phyloP scores from a whole-genome alignment of 2,113 vertebrate genomes.

The Apeltes quadracus region DNA sequence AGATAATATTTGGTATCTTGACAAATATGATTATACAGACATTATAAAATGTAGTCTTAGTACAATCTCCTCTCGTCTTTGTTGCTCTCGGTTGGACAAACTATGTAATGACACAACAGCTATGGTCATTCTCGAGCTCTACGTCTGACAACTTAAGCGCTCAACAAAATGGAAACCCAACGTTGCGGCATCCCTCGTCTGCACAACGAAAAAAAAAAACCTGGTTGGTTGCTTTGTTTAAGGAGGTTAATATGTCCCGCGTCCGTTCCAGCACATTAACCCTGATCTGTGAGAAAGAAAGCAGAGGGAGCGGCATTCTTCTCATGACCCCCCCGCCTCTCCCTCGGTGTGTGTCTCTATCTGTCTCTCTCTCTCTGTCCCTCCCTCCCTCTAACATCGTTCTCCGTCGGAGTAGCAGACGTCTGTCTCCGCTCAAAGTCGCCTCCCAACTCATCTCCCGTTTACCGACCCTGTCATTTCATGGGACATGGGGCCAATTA shows the following conservation, averaged over 20 bases:
- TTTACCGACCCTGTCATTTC: conserved; percentile 35
- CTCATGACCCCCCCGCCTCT: conserved; percentile 57
- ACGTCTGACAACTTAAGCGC: not conserved
- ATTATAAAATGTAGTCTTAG: too few species aligned
- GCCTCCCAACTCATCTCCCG: conserved; percentile 19
- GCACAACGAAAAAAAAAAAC: not conserved
- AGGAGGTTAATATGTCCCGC: conserved; percentile 17
- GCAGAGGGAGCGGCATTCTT: conserved; percentile 46
- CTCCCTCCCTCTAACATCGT: conserved; percentile 23
- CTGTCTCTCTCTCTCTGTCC: conserved; percentile 15
- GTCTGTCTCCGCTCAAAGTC: conserved; percentile 38
- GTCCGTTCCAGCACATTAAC: conserved; percentile 55
- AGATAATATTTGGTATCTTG: too few species aligned
- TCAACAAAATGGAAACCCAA: not conserved
- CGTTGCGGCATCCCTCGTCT: not conserved
- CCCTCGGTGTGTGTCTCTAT: too few species aligned
- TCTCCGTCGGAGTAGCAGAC: conserved; percentile 53
- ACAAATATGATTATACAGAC: too few species aligned
- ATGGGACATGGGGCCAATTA: conserved; percentile 46
- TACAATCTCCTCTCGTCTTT: too few species aligned
- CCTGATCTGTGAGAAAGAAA: conserved; percentile 50
- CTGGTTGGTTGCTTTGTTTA: conserved; percentile 19
- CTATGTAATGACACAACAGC: not conserved
- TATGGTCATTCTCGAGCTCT: not conserved
- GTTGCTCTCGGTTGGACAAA: not conserved